These are phyloP conservation scores for Agrotis puta DNA, from an alignment of 2,888 invertebrate species.

Conservation along the genomic window DNA sequence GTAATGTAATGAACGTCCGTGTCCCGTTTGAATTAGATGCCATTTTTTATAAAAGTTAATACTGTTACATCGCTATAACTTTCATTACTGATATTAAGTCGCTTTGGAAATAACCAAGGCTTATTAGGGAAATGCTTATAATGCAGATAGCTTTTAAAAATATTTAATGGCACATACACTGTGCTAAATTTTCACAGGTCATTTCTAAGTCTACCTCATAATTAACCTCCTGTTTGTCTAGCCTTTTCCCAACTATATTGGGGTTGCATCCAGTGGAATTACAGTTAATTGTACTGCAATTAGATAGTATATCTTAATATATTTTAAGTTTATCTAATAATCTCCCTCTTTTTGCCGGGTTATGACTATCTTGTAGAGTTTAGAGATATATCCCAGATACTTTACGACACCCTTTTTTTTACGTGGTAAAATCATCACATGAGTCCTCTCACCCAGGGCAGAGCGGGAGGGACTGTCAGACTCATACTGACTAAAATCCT, in stretches of 20 bases:
- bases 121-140: not conserved
- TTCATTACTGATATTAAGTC: constrained; percentile 18
- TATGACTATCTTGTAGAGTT: no score
- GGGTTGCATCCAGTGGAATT: not conserved
- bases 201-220: not conserved
- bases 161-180: not conserved
- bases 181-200: not conserved
- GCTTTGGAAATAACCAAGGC: not conserved
- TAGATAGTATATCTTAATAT: no score
- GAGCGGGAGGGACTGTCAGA: no score
- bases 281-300: not conserved
- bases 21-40: constrained; percentile 28
- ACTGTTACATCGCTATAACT: not conserved
- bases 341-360: no score
- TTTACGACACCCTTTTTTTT: no score
- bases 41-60: constrained; percentile 47
- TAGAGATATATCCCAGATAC: no score
- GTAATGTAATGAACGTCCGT: constrained; percentile 45
- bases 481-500: no score
- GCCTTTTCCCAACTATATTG: not conserved
- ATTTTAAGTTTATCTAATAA: no score
- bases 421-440: no score
- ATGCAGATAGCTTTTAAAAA: not conserved
- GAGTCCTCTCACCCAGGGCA: no score
- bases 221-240: not conserved